phyloP scores from a whole-genome alignment of 2,888 invertebrate genomes.

The Drosophila meridionalis region DNA sequence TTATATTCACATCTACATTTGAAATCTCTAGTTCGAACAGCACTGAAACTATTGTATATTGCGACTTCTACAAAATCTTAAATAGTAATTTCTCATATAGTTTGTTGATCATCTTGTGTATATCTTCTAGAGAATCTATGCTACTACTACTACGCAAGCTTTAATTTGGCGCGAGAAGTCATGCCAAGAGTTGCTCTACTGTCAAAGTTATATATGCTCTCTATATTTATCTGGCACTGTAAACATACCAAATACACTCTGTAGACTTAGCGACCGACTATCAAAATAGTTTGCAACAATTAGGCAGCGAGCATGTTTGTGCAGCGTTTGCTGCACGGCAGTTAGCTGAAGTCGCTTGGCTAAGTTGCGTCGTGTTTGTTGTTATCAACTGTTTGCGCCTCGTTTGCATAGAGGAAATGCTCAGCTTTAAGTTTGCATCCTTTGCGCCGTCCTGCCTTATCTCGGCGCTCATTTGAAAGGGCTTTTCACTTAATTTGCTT shows the following conservation, averaged over 20 bases:
- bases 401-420: slow-evolving; percentile 29
- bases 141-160: too few relatives aligned
- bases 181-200: too few relatives aligned
- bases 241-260: not conserved
- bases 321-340: not conserved
- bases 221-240: too few relatives aligned
- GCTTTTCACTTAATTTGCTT: slow-evolving; percentile 66
- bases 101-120: too few relatives aligned
- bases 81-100: too few relatives aligned
- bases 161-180: too few relatives aligned
- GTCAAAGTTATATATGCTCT: too few relatives aligned
- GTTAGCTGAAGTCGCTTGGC: not conserved
- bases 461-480: slow-evolving; percentile 40
- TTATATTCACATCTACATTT: too few relatives aligned
- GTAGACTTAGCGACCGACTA: not conserved
- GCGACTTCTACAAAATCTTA: too few relatives aligned
- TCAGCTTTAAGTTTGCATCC: slow-evolving; percentile 29
- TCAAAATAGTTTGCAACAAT: slow-evolving; percentile 1
- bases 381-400: slow-evolving; percentile 18
- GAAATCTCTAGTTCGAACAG: too few relatives aligned
- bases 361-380: not conserved
- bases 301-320: not conserved
- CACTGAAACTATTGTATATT: too few relatives aligned
- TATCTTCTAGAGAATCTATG: too few relatives aligned
- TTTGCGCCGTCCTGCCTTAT: slow-evolving; percentile 26